These are phyloP conservation scores for Bruchidius siliquastri DNA, from an alignment of 2,888 invertebrate species.

Conservation along the genomic window DNA sequence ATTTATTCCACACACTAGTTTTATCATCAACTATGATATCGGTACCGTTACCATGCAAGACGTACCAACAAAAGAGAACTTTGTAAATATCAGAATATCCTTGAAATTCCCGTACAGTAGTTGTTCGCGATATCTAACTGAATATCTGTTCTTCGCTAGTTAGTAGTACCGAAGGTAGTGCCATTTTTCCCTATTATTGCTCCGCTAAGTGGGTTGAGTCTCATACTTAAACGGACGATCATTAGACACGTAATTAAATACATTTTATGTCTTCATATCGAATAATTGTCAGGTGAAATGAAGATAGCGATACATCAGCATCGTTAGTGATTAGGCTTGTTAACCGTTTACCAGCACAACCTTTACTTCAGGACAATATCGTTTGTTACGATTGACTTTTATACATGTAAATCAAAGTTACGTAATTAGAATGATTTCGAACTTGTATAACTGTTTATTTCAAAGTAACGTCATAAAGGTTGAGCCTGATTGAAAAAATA, in stretches of 20 bases:
- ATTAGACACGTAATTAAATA: not conserved
- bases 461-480: too few relatives aligned
- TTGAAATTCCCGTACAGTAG: not conserved
- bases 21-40: not conserved
- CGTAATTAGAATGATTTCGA: too few relatives aligned
- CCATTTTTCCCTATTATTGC: not conserved
- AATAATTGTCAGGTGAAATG: not conserved
- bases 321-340: not conserved
- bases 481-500: too few relatives aligned
- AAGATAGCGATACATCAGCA: not conserved
- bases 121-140: not conserved
- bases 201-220: not conserved
- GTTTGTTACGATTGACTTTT: too few relatives aligned
- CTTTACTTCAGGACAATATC: not conserved
- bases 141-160: not conserved
- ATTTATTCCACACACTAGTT: too few relatives aligned
- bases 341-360: not conserved
- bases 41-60: not conserved
- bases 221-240: not conserved
- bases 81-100: not conserved
- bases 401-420: too few relatives aligned
- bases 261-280: not conserved
- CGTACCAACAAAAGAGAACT: not conserved
- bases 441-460: too few relatives aligned
- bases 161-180: not conserved